These are phyloP conservation scores for Australoheros scitulus DNA, from an alignment of 2,113 vertebrate genomes.

Conservation along the genomic window DNA sequence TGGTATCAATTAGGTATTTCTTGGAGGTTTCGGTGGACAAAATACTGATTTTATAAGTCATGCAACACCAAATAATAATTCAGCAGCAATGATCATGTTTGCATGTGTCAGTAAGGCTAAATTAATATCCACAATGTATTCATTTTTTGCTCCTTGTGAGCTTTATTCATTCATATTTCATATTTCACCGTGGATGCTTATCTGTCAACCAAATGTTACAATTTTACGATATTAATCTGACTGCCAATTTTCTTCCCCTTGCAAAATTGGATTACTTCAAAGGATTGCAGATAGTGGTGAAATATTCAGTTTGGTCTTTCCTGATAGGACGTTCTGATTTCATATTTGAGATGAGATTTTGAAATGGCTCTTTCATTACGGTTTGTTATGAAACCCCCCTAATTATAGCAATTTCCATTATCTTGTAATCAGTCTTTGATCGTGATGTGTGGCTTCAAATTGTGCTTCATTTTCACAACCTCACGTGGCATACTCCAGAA, in stretches of 20 bases:
- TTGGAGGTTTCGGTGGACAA: neutral
- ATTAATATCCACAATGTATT: neutral
- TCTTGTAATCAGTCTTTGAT: slow-evolving; percentile 18
- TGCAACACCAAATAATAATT: slow-evolving; percentile 4
- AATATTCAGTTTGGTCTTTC: slow-evolving; percentile 40
- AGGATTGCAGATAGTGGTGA: slow-evolving; percentile 28
- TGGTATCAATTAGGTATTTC: neutral
- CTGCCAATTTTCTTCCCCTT: slow-evolving; percentile 23
- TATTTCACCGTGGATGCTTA: slow-evolving; percentile 25
- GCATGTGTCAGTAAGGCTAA: neutral
- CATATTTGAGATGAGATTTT: slow-evolving; percentile 44
- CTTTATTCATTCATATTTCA: slow-evolving; percentile 35
- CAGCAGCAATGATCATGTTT: slow-evolving; percentile 22
- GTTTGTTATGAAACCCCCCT: slow-evolving; percentile 15
- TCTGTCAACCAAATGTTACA: slow-evolving; percentile 35
- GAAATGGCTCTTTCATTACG: slow-evolving; percentile 14
- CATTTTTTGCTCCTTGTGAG: slow-evolving; percentile 16
- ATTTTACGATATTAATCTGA: slow-evolving; percentile 57
- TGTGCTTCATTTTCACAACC: neutral
- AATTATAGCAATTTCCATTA: slow-evolving; percentile 15
- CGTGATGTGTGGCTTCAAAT: slow-evolving; percentile 10
- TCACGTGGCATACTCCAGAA: neutral
- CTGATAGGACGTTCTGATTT: slow-evolving; percentile 42
- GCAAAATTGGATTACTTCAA: slow-evolving; percentile 54
- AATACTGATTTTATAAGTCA: slow-evolving; percentile 2